Evolutionary conservation across 2,888 invertebrate genomes (phyloP), one percentile per base, ranked within the genome.

Genomic region (Cataglyphis albicans): DNA sequence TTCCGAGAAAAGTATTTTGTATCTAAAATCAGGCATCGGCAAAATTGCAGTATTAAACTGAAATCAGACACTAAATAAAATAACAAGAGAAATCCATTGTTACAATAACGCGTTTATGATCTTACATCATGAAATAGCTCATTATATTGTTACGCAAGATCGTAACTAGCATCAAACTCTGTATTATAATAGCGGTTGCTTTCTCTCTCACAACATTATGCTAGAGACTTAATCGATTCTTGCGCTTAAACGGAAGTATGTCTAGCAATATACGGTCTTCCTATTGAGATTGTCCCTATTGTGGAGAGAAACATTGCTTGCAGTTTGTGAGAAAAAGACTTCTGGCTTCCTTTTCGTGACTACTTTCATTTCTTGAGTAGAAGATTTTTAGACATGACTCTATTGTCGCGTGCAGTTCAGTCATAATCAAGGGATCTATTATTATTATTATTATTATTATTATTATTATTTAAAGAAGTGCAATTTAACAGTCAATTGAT

Each of bases 341-440:
- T 59, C 29, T 73, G 12, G 10, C 73, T 73, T 73, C 18, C 21
- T 78, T 38, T 70, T 57, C 59, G 67, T 52, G 32, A 55, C 44
- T 74, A 48, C 57, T 38, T 72, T 78, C 64, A 65, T 82, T 83
- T 75, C 82, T 82, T 86, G 80, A 88, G 72, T 83, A 76, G 59
- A 63, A 74, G 65, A 75, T 83, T 87, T 81, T 52, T 73, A n/a
- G 21, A 29, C n/a, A 35, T 10, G 32, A 32, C 25, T 38, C 15
- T 18, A 32, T 35, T 10, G n/a, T 75, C 35, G 21, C 35, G 35
- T 75, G 74, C 48, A n/a, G n/a, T 59, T 7, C 29, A 32, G 32
- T 35, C 35, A 52, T 52, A 64, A 61, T 21, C 44, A n/a, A 48
- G 35, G 1, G 25, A 38, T 38, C 38, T 38, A 44, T 35, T 15